phyloP scores from a whole-genome alignment of 2,797 vertebrate species.

The Sebastes trivittatus region DNA sequence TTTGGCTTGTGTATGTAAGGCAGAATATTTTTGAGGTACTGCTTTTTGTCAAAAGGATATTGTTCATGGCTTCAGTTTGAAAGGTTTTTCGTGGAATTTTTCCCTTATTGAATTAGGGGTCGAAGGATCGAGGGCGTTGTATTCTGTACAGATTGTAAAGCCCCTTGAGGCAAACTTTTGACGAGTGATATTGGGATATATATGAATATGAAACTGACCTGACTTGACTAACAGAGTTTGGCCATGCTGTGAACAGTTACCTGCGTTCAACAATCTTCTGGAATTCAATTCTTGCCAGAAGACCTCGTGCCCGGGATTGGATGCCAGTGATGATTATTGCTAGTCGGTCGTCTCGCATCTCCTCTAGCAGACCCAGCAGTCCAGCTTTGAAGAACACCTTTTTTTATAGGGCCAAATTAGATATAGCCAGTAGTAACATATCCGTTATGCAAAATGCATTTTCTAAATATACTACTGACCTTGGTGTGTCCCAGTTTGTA shows the following conservation, averaged over 20 bases:
- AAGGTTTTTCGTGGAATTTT: background rate
- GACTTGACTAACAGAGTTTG: background rate
- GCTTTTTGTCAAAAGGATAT: background rate
- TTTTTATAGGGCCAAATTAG: background rate
- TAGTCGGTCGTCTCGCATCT: slow-evolving; percentile 88
- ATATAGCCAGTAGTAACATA: background rate
- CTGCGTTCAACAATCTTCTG: slow-evolving; percentile 87
- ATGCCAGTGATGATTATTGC: slow-evolving; percentile 85
- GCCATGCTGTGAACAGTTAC: slow-evolving; percentile 46
- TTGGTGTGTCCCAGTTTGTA: slow-evolving; percentile 88
- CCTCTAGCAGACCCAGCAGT: slow-evolving; percentile 86
- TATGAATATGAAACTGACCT: background rate
- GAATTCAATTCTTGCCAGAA: slow-evolving; percentile 85
- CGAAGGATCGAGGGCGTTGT: background rate
- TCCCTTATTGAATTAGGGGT: background rate
- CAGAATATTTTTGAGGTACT: background rate
- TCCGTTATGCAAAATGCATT: background rate
- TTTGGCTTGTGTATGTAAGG: background rate
- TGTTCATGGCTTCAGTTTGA: background rate
- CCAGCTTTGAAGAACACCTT: slow-evolving; percentile 91
- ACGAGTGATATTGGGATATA: background rate
- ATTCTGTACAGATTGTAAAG: background rate
- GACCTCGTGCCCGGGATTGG: slow-evolving; percentile 82
- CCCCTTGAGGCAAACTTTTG: background rate
- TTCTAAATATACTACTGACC: slow-evolving; percentile 51